Evolutionary conservation across 2,113 vertebrate species (phyloP).

Genomic region (Sardina pilchardus): DNA sequence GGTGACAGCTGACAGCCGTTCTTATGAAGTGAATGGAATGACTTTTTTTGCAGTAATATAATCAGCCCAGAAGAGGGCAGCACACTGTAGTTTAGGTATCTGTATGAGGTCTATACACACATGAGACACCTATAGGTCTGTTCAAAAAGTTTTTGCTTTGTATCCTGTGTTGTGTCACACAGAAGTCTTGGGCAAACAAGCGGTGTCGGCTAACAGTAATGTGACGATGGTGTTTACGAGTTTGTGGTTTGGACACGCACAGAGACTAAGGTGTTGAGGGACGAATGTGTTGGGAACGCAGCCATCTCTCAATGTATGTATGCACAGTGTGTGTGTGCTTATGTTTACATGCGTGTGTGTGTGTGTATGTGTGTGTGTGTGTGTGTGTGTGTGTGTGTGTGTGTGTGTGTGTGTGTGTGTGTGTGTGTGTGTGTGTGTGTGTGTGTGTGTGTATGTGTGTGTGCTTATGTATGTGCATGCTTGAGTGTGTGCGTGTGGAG

Average conservation of each 20-base stretch:
- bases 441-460: background rate
- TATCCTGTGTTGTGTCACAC: background rate
- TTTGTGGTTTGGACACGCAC: slow-evolving; percentile 1
- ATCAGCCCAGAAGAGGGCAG: background rate
- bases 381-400: background rate
- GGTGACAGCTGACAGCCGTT: background rate
- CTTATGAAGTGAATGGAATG: background rate
- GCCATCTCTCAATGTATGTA: background rate
- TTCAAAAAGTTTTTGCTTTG: background rate
- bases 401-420: background rate
- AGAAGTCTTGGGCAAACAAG: background rate
- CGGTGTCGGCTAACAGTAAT: background rate
- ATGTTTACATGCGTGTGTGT: background rate
- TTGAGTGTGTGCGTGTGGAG: background rate
- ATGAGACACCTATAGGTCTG: background rate
- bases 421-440: background rate
- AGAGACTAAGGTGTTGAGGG: background rate
- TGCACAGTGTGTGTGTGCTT: slow-evolving; percentile 64
- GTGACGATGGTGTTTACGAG: background rate
- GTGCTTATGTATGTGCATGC: background rate
- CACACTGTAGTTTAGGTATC: background rate
- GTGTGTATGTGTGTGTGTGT: background rate
- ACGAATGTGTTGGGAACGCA: background rate
- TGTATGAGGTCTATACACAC: background rate
- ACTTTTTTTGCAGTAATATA: background rate